phyloP scores from a whole-genome alignment of 1,140 invertebrate genomes.

The Drosophila bocqueti region DNA sequence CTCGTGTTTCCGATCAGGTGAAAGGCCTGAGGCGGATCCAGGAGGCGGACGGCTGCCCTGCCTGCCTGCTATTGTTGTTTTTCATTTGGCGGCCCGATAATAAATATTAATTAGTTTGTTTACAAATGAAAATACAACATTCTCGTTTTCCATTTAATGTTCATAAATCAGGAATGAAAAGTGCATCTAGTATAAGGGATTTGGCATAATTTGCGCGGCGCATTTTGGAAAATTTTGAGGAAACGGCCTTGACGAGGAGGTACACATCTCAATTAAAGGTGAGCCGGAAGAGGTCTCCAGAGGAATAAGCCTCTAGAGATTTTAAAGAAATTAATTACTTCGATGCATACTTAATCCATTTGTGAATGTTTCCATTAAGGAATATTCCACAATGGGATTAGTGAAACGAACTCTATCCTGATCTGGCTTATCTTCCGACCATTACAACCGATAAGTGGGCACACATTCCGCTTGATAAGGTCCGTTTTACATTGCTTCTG shows the following conservation, averaged over 20 bases:
- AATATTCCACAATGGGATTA: neutral
- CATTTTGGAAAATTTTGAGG: conserved; percentile 33
- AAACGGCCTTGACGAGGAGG: conserved; percentile 10
- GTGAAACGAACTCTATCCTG: conserved; percentile 30
- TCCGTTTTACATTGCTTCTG: conserved; percentile 20
- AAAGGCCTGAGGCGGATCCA: conserved; percentile 34
- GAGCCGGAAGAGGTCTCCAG: conserved; percentile 3
- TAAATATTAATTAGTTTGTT: conserved; percentile 81
- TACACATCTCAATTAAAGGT: conserved; percentile 1
- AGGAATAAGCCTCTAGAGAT: neutral
- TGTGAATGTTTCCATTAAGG: neutral
- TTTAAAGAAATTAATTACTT: neutral
- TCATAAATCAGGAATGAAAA: conserved; percentile 58
- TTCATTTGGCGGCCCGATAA: conserved; percentile 42
- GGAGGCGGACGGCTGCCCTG: neutral
- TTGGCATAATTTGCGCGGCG: conserved; percentile 45
- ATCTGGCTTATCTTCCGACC: conserved; percentile 36
- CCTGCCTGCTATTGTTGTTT: conserved; percentile 38
- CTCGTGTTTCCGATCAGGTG: conserved; percentile 29
- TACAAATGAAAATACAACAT: conserved; percentile 67
- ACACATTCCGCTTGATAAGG: conserved; percentile 31
- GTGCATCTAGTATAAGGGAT: conserved; percentile 67
- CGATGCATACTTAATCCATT: neutral
- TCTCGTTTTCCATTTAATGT: conserved; percentile 60
- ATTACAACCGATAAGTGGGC: conserved; percentile 34